Conservation (phyloP, 2,113 vertebrate species). For the Pygoscelis antarcticus region DNA sequence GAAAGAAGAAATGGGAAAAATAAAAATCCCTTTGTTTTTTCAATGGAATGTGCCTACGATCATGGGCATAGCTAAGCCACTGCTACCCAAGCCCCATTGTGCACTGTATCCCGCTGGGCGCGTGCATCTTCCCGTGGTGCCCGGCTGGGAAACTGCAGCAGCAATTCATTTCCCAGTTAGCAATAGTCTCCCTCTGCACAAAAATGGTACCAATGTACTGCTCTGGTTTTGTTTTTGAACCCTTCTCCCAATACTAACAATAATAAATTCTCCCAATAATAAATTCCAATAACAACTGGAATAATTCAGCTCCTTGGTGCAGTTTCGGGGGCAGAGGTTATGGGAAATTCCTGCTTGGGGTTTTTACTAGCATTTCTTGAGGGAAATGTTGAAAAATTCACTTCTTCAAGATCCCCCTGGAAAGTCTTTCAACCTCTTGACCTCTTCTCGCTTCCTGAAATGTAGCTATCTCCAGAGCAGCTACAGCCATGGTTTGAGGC, state of each 20-base stretch:
- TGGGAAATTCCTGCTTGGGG: slow-evolving; percentile 8
- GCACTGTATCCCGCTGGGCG: not conserved
- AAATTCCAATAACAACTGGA: not conserved
- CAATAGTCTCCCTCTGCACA: not conserved
- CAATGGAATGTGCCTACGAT: not conserved
- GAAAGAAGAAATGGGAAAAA: not conserved
- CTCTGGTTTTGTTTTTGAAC: not conserved
- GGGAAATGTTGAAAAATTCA: not conserved
- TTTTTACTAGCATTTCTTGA: slow-evolving; percentile 6
- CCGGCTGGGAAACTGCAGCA: not conserved
- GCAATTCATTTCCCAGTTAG: not conserved
- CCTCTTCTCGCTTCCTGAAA: not conserved
- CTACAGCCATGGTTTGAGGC: not conserved
- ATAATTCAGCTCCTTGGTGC: not conserved
- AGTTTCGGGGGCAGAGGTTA: not conserved
- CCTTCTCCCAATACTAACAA: not conserved
- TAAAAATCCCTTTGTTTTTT: not conserved
- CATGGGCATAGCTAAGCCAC: not conserved
- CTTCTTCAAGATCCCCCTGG: not conserved
- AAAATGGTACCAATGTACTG: not conserved
- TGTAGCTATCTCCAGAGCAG: not conserved
- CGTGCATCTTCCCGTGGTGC: not conserved
- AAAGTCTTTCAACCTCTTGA: not conserved
- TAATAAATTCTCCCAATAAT: not conserved
- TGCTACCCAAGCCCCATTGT: not conserved